Evolutionary conservation across 2,797 vertebrate genomes (phyloP).

Genomic region (Hozukius guyotensis): DNA sequence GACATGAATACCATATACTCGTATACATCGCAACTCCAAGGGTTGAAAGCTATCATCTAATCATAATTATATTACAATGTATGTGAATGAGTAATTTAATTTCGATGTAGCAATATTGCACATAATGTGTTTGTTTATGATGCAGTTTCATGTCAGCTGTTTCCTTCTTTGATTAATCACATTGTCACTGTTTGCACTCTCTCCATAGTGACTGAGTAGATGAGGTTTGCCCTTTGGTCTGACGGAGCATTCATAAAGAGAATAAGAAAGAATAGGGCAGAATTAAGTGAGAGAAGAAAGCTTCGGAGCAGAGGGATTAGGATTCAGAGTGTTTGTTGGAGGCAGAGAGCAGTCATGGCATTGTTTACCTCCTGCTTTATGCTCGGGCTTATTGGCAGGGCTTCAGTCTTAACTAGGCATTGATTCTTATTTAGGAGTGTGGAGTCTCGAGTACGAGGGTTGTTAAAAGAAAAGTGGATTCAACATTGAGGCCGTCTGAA

Average conservation of each 20-base stretch:
- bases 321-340: constrained; percentile 56
- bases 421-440: constrained; percentile 63
- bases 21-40: neutral
- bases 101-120: constrained; percentile 5
- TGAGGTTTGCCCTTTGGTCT: constrained; percentile 56
- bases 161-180: constrained; percentile 45
- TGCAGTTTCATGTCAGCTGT: constrained; percentile 38
- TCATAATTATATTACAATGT: constrained; percentile 1
- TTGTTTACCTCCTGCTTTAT: constrained; percentile 67
- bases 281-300: constrained; percentile 42
- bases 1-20: neutral
- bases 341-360: constrained; percentile 38
- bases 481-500: constrained; percentile 15
- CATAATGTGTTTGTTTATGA: constrained; percentile 27
- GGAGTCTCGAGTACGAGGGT: constrained; percentile 11
- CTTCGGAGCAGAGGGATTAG: constrained; percentile 50
- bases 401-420: constrained; percentile 57
- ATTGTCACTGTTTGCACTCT: constrained; percentile 22
- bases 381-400: constrained; percentile 47
- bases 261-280: constrained; percentile 19
- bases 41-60: neutral
- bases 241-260: constrained; percentile 54
- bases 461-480: constrained; percentile 30
- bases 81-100: constrained; percentile 18
- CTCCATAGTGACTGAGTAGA: constrained; percentile 20